Base-by-base conservation (phyloP, 2,888 invertebrate genomes). In the Tuta absoluta region DNA sequence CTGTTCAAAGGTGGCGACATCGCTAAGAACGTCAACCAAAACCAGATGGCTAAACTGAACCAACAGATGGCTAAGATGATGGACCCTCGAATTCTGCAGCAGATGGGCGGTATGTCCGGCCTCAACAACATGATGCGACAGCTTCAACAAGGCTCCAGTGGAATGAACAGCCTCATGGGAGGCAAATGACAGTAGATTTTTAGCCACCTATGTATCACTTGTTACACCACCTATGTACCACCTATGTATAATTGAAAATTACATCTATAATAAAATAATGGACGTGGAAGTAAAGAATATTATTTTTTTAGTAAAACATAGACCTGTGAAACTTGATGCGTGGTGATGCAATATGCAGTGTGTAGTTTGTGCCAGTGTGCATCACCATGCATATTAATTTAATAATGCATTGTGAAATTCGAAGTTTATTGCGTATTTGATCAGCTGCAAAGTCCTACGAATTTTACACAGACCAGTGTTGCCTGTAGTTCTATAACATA, bases 21-120 rank as follows among this genome's bases (percentile, higher is more conserved):
- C 95, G 96, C 98, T 3, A 99, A 99, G 87, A 99, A 99, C 88
- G 98, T 99, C 0, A 99, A 99, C 88, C 98, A 97, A 71, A 95
- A 95, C 41, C 99, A 99, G 92, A 99, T 99, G 98, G 97, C 98
- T 0, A 99, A 99, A 89, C 93, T 99, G 11, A 99, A 99, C 88
- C 98, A 99, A 87, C 99, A 99, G 92, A 99, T 99, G 98, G 99
- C 99, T 7, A 98, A 98, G 87, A 99, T 99, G 98, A 99, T 99
- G 96, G 99, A 99, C 90, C 99, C 99, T 0, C 93, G 98, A 66
- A 98, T 99, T 71, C 92, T 99, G 61, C 98, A 99, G 77, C 99
- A 99, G 79, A 95, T 95, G 98, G 98, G 99, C 73, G 99, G 99
- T 24, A 98, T 99, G 95, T 94, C 95, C 21, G 99, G 99, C 0